Evolutionary conservation across 1,140 invertebrate species (phyloP).

Genomic region (Steinernema feltiae): DNA sequence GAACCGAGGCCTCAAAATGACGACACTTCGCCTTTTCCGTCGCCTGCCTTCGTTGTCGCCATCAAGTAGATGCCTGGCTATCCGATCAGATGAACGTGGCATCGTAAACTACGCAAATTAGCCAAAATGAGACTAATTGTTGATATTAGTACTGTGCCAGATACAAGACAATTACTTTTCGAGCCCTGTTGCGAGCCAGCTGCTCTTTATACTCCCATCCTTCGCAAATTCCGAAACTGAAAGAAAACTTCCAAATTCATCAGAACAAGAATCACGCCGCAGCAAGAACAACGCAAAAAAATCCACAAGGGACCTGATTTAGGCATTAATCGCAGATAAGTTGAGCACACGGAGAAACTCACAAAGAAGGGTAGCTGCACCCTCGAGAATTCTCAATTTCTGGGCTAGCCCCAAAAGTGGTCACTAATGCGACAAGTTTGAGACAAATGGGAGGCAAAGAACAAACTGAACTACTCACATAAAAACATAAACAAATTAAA

Average conservation of each 20-base stretch:
- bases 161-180: neutral
- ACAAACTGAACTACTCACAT: too few relatives aligned
- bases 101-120: neutral
- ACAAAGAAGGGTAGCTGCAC: neutral
- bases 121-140: neutral
- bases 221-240: neutral
- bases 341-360: neutral
- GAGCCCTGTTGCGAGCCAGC: neutral
- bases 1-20: neutral
- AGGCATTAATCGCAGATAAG: conserved; percentile 5
- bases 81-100: conserved; percentile 1
- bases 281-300: too few relatives aligned
- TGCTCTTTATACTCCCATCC: neutral
- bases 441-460: too few relatives aligned
- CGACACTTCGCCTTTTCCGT: neutral
- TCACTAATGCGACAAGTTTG: too few relatives aligned
- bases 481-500: too few relatives aligned
- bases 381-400: neutral
- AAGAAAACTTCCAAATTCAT: too few relatives aligned
- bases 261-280: too few relatives aligned
- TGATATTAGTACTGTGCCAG: neutral
- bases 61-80: neutral
- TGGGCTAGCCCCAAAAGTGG: too few relatives aligned
- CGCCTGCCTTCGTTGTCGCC: neutral
- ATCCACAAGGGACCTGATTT: too few relatives aligned